These are phyloP conservation scores for Bombus picipes DNA, from an alignment of 1,140 invertebrate species.

Conservation along the genomic window DNA sequence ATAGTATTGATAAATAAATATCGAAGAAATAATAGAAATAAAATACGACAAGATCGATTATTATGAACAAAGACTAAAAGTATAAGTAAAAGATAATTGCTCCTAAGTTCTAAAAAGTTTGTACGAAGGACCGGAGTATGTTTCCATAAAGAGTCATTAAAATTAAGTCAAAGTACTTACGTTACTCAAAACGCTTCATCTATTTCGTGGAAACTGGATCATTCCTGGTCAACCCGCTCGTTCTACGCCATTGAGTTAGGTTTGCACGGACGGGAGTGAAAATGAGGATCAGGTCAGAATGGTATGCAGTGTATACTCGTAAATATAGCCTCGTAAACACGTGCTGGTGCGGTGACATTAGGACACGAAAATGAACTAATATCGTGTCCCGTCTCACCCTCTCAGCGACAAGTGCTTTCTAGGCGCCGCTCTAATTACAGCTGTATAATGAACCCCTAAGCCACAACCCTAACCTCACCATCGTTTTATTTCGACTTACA, in stretches of 20 bases:
- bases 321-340: slow-evolving; percentile 63
- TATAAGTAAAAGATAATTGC: no score
- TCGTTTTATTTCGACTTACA: slow-evolving; percentile 28
- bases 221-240: not conserved
- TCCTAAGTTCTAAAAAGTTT: no score
- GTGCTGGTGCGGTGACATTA: slow-evolving; percentile 58
- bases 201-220: not conserved
- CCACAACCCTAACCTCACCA: slow-evolving; percentile 25
- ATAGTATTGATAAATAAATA: not conserved
- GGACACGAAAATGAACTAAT: slow-evolving; percentile 69
- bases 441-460: slow-evolving; percentile 56
- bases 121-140: not conserved
- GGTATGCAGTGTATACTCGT: slow-evolving; percentile 13
- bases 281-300: slow-evolving; percentile 20
- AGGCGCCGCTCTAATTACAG: slow-evolving; percentile 63
- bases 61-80: no score
- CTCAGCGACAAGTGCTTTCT: slow-evolving; percentile 58
- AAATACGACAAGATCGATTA: no score
- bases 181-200: not conserved
- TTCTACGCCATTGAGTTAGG: slow-evolving; percentile 28
- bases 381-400: slow-evolving; percentile 53
- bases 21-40: no score
- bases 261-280: slow-evolving; percentile 5
- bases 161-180: not conserved
- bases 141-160: not conserved